Conservation (phyloP, 2,113 vertebrate genomes). For the Dendropsophus ebraccatus region DNA sequence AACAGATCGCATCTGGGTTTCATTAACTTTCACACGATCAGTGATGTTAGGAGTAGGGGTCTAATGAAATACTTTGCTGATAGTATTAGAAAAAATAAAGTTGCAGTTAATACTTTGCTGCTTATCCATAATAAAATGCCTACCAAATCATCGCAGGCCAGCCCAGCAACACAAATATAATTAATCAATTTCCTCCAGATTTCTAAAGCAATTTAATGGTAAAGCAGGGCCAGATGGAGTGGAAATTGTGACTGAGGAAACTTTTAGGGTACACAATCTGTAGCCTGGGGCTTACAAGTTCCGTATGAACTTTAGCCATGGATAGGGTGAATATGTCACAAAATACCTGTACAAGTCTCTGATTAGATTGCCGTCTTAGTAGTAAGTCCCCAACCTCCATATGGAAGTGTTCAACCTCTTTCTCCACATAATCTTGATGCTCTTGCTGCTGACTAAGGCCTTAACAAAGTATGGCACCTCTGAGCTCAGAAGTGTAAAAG, state of each 20-base stretch:
- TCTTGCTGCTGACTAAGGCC: background rate
- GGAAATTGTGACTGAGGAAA: conserved; percentile 28
- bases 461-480: background rate
- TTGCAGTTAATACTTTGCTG: conserved; percentile 30
- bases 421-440: background rate
- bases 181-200: conserved; percentile 47
- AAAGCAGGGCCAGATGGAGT: conserved; percentile 46
- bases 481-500: background rate
- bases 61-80: conserved; percentile 36
- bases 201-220: conserved; percentile 46
- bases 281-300: conserved; percentile 4
- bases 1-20: conserved; percentile 23
- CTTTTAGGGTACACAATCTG: conserved; percentile 5
- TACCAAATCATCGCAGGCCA: conserved; percentile 5
- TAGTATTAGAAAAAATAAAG: conserved; percentile 36
- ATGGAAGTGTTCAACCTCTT: conserved; percentile 35
- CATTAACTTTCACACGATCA: conserved; percentile 38
- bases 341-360: conserved; percentile 4
- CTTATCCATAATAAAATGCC: background rate
- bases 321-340: conserved; percentile 18
- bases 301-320: conserved; percentile 30
- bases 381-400: conserved; percentile 32
- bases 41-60: conserved; percentile 11
- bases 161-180: conserved; percentile 46
- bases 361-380: conserved; percentile 33